A percentile compares a stretch with the other conserved stretches of the same genome.
phyloP scores from a whole-genome alignment of 2,113 vertebrate genomes.

The Toxotes chatareus region DNA sequence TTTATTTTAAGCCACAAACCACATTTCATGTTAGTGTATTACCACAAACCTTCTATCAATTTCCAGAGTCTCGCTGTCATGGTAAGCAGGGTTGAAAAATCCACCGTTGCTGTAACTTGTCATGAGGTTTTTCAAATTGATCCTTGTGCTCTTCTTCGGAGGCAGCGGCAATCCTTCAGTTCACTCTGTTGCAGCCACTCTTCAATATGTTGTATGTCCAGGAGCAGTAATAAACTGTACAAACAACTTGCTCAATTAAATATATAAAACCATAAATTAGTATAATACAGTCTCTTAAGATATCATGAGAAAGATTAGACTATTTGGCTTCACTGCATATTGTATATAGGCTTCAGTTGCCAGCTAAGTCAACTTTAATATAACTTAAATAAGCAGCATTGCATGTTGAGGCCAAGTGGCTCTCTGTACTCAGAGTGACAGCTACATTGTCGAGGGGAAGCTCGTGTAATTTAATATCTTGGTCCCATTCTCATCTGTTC shows the following conservation, averaged over 20 bases:
- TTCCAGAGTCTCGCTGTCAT: slow-evolving; percentile 86
- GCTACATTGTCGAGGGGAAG: slow-evolving; percentile 35
- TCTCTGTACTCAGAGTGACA: slow-evolving; percentile 41
- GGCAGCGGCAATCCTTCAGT: slow-evolving; percentile 9
- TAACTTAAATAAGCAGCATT: slow-evolving; percentile 2
- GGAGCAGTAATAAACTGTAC: neutral
- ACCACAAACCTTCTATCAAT: slow-evolving; percentile 85
- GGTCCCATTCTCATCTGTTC: slow-evolving; percentile 37
- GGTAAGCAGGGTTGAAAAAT: slow-evolving; percentile 78
- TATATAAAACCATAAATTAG: neutral
- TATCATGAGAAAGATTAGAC: neutral
- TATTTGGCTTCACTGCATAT: neutral
- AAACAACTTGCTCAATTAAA: neutral
- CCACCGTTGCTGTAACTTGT: slow-evolving; percentile 79
- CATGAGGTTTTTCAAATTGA: slow-evolving; percentile 76
- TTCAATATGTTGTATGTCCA: neutral
- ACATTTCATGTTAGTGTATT: neutral
- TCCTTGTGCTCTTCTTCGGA: slow-evolving; percentile 27
- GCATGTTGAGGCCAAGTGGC: slow-evolving; percentile 8
- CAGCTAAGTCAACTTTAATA: neutral
- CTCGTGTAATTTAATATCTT: slow-evolving; percentile 65
- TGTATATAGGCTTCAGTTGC: neutral
- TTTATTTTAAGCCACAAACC: neutral
- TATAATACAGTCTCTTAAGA: neutral
- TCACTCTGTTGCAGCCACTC: neutral